phyloP scores from a whole-genome alignment of 2,113 vertebrate species.

The Penelope pileata region DNA sequence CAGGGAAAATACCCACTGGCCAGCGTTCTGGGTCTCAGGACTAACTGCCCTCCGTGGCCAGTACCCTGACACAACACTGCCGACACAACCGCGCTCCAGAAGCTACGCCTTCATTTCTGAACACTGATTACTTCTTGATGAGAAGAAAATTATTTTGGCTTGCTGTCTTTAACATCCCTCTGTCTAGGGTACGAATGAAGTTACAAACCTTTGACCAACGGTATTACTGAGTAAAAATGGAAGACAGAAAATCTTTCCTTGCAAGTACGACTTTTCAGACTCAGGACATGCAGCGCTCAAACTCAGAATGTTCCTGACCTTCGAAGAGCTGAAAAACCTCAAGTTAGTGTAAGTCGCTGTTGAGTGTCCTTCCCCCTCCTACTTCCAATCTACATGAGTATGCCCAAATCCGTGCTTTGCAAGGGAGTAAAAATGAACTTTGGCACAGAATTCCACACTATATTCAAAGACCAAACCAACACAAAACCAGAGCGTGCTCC shows the following conservation, averaged over 20 bases:
- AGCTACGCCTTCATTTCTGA: neutral
- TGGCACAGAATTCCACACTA: neutral
- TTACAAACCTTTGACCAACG: neutral
- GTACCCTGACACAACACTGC: too few relatives aligned
- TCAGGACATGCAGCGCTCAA: neutral
- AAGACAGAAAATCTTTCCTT: neutral
- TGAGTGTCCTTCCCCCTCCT: neutral
- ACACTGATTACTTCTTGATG: neutral
- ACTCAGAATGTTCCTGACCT: neutral
- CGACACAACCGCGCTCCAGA: neutral
- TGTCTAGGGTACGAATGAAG: neutral
- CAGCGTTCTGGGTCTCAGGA: neutral
- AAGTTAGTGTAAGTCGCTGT: neutral
- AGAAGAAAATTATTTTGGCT: neutral
- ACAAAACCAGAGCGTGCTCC: neutral
- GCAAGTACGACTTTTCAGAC: neutral
- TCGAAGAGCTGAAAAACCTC: neutral
- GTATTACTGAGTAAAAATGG: neutral
- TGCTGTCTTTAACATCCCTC: neutral
- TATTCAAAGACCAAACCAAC: neutral
- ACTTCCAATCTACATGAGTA: neutral
- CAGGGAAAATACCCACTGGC: neutral
- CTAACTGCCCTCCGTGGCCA: neutral
- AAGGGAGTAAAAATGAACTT: neutral
- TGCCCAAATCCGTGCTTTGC: neutral